Percentiles rank a stretch among this genome's conserved stretches.
Evolutionary conservation across 2,888 invertebrate species (phyloP).

Genomic region (Pyrocoelia pectoralis): DNA sequence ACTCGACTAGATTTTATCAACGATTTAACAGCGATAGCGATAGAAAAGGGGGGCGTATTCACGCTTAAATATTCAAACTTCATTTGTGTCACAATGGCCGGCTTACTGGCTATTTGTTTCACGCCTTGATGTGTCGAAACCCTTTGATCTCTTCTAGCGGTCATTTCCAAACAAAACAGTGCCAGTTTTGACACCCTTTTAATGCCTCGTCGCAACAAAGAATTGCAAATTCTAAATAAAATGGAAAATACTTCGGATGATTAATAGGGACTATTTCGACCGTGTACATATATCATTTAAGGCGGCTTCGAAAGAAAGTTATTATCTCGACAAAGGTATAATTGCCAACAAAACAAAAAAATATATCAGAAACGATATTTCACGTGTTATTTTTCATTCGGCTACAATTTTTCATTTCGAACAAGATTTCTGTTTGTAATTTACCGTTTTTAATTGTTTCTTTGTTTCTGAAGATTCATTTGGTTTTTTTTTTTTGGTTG

Average conservation of each 20-base stretch:
- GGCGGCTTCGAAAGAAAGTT: constrained; percentile 35
- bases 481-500: constrained; percentile 35
- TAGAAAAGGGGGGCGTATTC: constrained; percentile 16
- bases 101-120: constrained; percentile 36
- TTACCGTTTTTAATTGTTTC: constrained; percentile 60
- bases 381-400: constrained; percentile 55
- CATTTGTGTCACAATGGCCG: constrained; percentile 37
- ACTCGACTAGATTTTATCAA: constrained; percentile 31
- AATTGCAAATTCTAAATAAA: constrained; percentile 31
- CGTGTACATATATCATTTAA: constrained; percentile 27
- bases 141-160: constrained; percentile 39
- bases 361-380: constrained; percentile 55
- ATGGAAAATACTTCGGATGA: constrained; percentile 2
- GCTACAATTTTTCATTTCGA: constrained; percentile 55
- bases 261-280: constrained; percentile 7
- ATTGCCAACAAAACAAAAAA: constrained; percentile 53
- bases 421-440: constrained; percentile 55
- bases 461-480: constrained; percentile 47
- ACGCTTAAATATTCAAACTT: constrained; percentile 38
- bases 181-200: constrained; percentile 33
- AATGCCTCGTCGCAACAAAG: constrained; percentile 23
- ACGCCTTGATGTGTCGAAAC: constrained; percentile 36
- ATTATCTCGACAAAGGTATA: constrained; percentile 53
- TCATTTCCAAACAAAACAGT: constrained; percentile 38
- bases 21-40: constrained; percentile 37